Base-by-base conservation (phyloP, 2,888 invertebrate species). In the Hypsopygia costalis region DNA sequence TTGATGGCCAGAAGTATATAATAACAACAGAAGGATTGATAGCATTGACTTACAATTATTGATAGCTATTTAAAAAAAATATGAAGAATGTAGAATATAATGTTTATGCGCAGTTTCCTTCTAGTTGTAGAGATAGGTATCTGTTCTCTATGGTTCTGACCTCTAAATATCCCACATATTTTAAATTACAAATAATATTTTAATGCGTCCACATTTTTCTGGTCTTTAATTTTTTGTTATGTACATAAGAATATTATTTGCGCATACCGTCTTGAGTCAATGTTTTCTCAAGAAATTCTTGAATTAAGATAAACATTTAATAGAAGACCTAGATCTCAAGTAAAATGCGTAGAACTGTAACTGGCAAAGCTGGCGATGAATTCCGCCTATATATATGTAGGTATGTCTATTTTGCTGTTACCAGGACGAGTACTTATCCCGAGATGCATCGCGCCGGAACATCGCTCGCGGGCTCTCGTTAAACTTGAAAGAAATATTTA, bases 321-420 rank as follows among this genome's bases (percentile, higher is more conserved):
- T 11, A 8, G 11, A 11, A 12, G 11, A 31, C 12, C 1, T 31
- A 28, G 8, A 28, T 28, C 28, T 11, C 12, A 11, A 8, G 11
- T 8, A 11, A 40, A 47, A 28, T 21, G 31, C 31, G 29, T 45
- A 44, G 43, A 41, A 46, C 48, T 47, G 49, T 44, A 37, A 10
- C 21, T 25, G 40, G 49, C 56, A 57, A 56, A 49, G 53, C 51
- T 56, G 52, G 55, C 61, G 60, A 69, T 69, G 67, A 71, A 75
- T 75, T 73, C 73, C 75, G 72, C 72, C 1, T 7, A 25, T 25
- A 3, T 25, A n/a, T 25, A 25, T 75, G 69, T 74, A 69, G 67
- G 65, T 71, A 68, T 64, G 63, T 65, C 64, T 65, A 74, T 75
- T 79, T 80, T 78, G 77, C 77, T 80, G 78, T 73, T 66, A 30